Percentiles rank a stretch among this genome's conserved stretches.
phyloP scores from a whole-genome alignment of 2,888 invertebrate genomes.

The Chalcis sispes region DNA sequence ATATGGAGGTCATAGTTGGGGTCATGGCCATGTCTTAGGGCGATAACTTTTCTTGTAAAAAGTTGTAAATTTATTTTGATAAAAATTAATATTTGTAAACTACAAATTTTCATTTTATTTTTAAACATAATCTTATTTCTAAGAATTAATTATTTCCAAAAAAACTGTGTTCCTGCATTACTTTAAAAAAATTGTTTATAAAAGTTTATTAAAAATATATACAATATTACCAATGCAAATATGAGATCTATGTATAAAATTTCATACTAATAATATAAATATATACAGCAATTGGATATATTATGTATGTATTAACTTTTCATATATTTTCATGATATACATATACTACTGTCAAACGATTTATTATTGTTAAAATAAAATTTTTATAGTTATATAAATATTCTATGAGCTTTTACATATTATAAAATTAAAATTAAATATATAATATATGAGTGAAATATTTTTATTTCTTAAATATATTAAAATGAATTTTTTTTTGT shows the following conservation, averaged over 20 bases:
- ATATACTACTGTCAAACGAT: slow-evolving; percentile 21
- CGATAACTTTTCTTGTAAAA: slow-evolving; percentile 61
- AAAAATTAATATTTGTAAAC: slow-evolving; percentile 18
- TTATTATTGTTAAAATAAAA: slow-evolving; percentile 26
- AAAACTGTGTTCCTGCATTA: slow-evolving; percentile 18
- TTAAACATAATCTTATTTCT: slow-evolving; percentile 19
- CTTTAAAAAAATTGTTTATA: slow-evolving; percentile 20
- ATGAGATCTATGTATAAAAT: slow-evolving; percentile 38
- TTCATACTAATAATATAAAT: slow-evolving; percentile 35
- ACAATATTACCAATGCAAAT: slow-evolving; percentile 4
- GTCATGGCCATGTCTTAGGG: slow-evolving; percentile 86
- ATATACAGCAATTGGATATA: slow-evolving; percentile 16
- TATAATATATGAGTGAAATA: too few relatives aligned
- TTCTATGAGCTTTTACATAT: not conserved
- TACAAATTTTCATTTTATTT: slow-evolving; percentile 9
- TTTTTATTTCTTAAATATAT: too few relatives aligned
- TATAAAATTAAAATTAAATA: too few relatives aligned
- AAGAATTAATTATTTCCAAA: slow-evolving; percentile 15
- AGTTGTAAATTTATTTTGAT: slow-evolving; percentile 23
- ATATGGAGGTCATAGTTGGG: slow-evolving; percentile 83
- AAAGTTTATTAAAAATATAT: slow-evolving; percentile 26
- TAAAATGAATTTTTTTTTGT: not conserved
- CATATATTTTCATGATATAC: slow-evolving; percentile 26
- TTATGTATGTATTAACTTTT: slow-evolving; percentile 11
- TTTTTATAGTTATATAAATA: not conserved